phyloP scores from a whole-genome alignment of 2,797 vertebrate species.

The Sebastolobus alascanus region DNA sequence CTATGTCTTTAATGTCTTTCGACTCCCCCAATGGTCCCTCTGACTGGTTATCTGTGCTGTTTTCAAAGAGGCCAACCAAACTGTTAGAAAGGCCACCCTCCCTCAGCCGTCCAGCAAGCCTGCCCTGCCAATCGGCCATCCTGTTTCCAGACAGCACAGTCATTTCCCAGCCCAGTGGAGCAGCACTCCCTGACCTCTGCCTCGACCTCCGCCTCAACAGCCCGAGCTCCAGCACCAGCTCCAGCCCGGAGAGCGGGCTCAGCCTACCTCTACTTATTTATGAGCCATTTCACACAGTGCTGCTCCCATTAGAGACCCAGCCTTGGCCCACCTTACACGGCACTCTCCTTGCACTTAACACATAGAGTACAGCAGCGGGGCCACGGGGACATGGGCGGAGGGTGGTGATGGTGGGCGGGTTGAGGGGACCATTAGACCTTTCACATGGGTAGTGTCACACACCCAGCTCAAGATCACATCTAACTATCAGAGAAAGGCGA shows the following conservation, averaged over 20 bases:
- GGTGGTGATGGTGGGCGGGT: slow-evolving; percentile 15
- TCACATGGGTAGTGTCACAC: slow-evolving; percentile 32
- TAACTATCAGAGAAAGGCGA: slow-evolving; percentile 45
- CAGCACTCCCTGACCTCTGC: slow-evolving; percentile 82
- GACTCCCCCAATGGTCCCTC: slow-evolving; percentile 47
- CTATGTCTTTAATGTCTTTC: slow-evolving; percentile 63
- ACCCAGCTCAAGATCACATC: slow-evolving; percentile 28
- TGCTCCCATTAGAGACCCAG: slow-evolving; percentile 81
- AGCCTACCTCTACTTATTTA: slow-evolving; percentile 82
- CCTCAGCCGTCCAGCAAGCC: slow-evolving; percentile 56
- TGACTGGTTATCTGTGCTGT: slow-evolving; percentile 71
- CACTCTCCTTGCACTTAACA: slow-evolving; percentile 67
- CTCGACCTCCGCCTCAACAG: slow-evolving; percentile 76
- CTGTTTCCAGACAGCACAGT: slow-evolving; percentile 80
- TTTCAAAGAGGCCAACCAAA: slow-evolving; percentile 73
- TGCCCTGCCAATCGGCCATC: slow-evolving; percentile 76
- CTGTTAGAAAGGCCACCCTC: slow-evolving; percentile 70
- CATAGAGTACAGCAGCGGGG: slow-evolving; percentile 51
- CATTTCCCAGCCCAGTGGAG: slow-evolving; percentile 87
- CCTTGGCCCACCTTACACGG: slow-evolving; percentile 71
- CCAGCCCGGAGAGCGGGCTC: slow-evolving; percentile 64
- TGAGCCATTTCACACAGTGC: slow-evolving; percentile 85
- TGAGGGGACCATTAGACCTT: slow-evolving; percentile 37
- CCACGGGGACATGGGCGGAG: slow-evolving; percentile 27
- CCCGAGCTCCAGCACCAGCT: slow-evolving; percentile 65